phyloP scores from a whole-genome alignment of 1,140 invertebrate species.

The Procambarus clarkii region DNA sequence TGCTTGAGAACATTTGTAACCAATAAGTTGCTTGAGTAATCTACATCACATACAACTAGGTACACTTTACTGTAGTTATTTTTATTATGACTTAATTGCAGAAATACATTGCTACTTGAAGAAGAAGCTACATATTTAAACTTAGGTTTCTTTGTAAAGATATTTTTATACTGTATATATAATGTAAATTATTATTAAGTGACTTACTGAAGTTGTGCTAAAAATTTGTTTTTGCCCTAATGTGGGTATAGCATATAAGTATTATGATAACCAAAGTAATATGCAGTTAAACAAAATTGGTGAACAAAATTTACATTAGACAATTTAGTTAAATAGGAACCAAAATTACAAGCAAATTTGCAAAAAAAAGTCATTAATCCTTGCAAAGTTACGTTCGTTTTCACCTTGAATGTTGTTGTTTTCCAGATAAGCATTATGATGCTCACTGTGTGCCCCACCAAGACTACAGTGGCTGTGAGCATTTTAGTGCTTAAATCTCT shows the following conservation, averaged over 20 bases:
- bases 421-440: neutral
- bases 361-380: neutral
- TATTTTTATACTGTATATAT: neutral
- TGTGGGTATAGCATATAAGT: neutral
- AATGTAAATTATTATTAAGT: neutral
- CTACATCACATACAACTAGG: neutral
- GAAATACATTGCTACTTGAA: neutral
- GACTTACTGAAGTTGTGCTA: neutral
- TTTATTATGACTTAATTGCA: neutral
- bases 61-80: neutral
- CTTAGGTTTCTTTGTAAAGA: neutral
- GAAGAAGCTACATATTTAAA: neutral
- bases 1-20: conserved; percentile 9
- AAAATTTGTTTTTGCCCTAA: neutral
- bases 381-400: neutral
- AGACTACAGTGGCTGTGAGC: neutral
- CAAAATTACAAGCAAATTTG: neutral
- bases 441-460: neutral
- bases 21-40: neutral
- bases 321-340: neutral
- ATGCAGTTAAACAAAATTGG: neutral
- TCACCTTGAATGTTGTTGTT: neutral
- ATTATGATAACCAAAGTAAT: neutral
- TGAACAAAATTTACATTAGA: neutral
- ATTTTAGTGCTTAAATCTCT: neutral